Conservation (phyloP, 2,797 vertebrate species). For the Tachyglossus aculeatus region DNA sequence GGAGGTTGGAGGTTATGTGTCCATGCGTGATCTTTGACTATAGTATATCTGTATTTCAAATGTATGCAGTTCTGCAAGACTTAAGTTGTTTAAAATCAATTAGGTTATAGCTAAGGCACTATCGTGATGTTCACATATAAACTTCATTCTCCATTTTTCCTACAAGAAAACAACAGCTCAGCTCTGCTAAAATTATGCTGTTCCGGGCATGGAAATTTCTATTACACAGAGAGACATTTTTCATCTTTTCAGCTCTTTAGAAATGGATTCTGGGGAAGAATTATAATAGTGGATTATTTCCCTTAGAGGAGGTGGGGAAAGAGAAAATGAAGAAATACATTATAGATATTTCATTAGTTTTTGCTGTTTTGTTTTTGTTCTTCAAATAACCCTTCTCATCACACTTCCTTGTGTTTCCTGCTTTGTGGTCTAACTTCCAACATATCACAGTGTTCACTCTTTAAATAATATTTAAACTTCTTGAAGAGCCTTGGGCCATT, state of each 20-base stretch:
- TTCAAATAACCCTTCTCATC: constrained; percentile 6
- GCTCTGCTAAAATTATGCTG: background rate
- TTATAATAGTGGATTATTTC: background rate
- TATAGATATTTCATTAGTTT: constrained; percentile 20
- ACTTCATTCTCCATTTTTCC: background rate
- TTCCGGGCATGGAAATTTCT: background rate
- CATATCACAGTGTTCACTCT: constrained; percentile 17
- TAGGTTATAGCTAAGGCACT: no score
- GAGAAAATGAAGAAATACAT: background rate
- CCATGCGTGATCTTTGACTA: no score
- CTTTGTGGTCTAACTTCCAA: constrained; percentile 3
- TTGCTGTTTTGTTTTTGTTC: background rate
- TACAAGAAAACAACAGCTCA: background rate
- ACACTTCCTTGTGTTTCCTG: background rate
- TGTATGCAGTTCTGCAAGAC: no score
- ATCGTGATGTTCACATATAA: no score
- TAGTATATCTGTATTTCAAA: no score
- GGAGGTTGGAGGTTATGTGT: no score
- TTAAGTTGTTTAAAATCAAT: no score
- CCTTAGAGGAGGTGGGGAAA: background rate
- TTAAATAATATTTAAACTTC: constrained; percentile 47
- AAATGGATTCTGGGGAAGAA: background rate
- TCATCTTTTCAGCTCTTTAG: background rate
- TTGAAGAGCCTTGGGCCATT: background rate
- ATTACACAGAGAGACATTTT: background rate